A percentile compares a stretch with the other conserved stretches of the same genome.
Evolutionary conservation across 2,888 invertebrate species (phyloP).

Genomic region (Hylaea fasciaria): DNA sequence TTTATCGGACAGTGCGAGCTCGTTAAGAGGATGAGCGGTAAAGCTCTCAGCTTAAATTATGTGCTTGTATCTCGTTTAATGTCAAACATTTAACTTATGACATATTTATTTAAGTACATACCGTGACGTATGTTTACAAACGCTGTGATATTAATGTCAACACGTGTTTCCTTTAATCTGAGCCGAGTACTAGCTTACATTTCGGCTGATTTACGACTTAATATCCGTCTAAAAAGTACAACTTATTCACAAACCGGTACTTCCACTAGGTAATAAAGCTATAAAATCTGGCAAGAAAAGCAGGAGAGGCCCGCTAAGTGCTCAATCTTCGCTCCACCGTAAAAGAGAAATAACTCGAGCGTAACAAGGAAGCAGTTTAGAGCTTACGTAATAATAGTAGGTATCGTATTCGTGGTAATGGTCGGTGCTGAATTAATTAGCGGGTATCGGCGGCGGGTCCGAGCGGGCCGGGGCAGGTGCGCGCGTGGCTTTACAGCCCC

Average conservation of each 20-base stretch:
- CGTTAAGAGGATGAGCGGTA: slow-evolving; percentile 73
- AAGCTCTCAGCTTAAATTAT: slow-evolving; percentile 71
- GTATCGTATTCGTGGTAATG: slow-evolving; percentile 69
- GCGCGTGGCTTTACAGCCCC: slow-evolving; percentile 70
- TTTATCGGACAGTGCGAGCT: slow-evolving; percentile 72
- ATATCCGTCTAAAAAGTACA: slow-evolving; percentile 35
- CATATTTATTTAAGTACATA: slow-evolving; percentile 35
- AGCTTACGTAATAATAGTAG: slow-evolving; percentile 61
- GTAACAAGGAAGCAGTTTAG: slow-evolving; percentile 59
- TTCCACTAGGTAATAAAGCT: slow-evolving; percentile 43
- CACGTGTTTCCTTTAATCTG: slow-evolving; percentile 20
- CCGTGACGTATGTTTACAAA: slow-evolving; percentile 21
- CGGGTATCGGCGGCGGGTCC: slow-evolving; percentile 54
- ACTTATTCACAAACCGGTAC: slow-evolving; percentile 34
- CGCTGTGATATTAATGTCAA: slow-evolving; percentile 12
- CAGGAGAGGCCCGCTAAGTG: slow-evolving; percentile 51
- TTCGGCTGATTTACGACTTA: slow-evolving; percentile 35
- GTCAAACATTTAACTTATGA: slow-evolving; percentile 57
- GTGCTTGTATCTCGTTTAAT: slow-evolving; percentile 61
- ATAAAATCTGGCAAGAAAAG: slow-evolving; percentile 45
- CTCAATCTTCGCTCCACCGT: slow-evolving; percentile 51
- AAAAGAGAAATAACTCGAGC: slow-evolving; percentile 60
- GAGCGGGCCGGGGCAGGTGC: slow-evolving; percentile 65
- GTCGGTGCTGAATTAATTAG: slow-evolving; percentile 77
- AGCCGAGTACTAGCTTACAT: slow-evolving; percentile 22